Conservation (phyloP, 2,113 vertebrate genomes). For the Geococcyx californianus region DNA sequence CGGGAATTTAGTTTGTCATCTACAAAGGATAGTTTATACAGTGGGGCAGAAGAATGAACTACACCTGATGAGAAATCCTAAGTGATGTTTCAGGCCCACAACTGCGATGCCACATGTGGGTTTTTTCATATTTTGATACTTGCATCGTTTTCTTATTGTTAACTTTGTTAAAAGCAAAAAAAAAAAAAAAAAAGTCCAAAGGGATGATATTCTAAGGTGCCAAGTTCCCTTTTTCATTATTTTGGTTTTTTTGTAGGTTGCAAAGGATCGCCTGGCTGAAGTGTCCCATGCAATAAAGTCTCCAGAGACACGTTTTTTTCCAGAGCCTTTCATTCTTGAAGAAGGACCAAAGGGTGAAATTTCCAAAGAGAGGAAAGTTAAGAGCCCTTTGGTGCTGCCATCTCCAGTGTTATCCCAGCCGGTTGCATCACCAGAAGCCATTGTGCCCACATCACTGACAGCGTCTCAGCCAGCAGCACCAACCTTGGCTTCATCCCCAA, state of each 20-base stretch:
- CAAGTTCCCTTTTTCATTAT: background rate
- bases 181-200: background rate
- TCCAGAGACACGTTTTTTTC: slow-evolving; percentile 75
- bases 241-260: slow-evolving; percentile 10
- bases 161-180: background rate
- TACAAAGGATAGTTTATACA: background rate
- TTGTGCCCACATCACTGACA: slow-evolving; percentile 66
- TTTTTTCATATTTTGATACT: background rate
- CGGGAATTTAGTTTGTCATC: background rate
- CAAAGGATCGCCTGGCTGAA: background rate
- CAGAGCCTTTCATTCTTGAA: slow-evolving; percentile 73
- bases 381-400: slow-evolving; percentile 21
- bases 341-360: slow-evolving; percentile 52
- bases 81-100: background rate
- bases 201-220: fast-evolving
- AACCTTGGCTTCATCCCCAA: slow-evolving; percentile 59
- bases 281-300: slow-evolving; percentile 55
- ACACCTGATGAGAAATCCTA: background rate
- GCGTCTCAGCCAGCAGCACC: slow-evolving; percentile 70
- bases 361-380: slow-evolving; percentile 14
- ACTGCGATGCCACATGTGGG: fast-evolving
- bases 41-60: background rate
- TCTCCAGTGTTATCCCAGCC: slow-evolving; percentile 87
- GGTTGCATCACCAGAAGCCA: slow-evolving; percentile 75
- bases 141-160: background rate